Conservation (phyloP, 2,113 vertebrate genomes). For the Hypocryptadius cinnamomeus region DNA sequence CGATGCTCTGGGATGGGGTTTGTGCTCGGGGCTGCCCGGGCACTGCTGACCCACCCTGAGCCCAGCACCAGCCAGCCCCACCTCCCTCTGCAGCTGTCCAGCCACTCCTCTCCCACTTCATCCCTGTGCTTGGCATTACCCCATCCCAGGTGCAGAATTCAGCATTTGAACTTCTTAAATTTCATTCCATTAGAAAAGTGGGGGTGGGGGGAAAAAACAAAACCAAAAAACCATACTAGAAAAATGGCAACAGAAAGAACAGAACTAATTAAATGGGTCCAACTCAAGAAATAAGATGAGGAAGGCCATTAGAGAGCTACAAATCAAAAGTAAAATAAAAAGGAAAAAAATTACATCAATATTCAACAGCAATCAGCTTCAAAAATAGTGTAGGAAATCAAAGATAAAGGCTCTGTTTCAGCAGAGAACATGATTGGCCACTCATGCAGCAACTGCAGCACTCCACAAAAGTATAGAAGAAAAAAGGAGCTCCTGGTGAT, state of each 20-base stretch:
- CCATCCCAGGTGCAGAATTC: no score
- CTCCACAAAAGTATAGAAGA: not conserved
- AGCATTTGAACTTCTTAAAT: no score
- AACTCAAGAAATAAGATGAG: not conserved
- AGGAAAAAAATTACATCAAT: not conserved
- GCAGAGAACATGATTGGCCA: not conserved
- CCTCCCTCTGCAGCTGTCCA: no score
- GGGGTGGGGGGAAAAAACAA: no score
- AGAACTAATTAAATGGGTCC: not conserved
- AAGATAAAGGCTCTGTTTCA: not conserved
- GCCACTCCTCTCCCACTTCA: no score
- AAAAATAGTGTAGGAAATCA: not conserved
- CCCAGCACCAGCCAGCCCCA: no score
- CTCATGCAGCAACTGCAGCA: not conserved
- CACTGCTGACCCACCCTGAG: no score
- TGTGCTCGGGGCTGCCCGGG: no score
- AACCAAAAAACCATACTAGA: rapidly evolving
- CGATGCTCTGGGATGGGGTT: no score
- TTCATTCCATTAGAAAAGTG: not conserved
- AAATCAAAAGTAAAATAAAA: not conserved
- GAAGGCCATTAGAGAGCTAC: not conserved
- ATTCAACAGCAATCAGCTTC: not conserved
- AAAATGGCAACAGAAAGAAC: not conserved
- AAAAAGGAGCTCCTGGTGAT: not conserved
- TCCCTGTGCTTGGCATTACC: no score